Percentiles rank a stretch among this genome's conserved stretches.
These are phyloP conservation scores for Aplochiton taeniatus DNA, from an alignment of 2,797 vertebrate species.

Conservation along the genomic window DNA sequence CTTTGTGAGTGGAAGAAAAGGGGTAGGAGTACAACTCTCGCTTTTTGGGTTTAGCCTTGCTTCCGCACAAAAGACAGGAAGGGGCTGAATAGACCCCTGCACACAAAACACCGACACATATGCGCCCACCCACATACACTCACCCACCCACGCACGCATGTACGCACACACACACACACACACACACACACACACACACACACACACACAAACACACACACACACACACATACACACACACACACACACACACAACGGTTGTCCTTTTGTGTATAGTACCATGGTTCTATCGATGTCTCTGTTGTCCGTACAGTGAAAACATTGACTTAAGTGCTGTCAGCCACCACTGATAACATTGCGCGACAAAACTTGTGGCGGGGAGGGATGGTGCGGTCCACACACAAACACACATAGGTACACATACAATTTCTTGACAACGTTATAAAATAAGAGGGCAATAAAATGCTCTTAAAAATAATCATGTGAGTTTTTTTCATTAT, in stretches of 20 bases:
- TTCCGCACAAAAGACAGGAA: conserved; percentile 67
- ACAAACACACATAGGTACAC: conserved; percentile 41
- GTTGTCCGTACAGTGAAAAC: conserved; percentile 6
- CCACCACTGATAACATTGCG: conserved; percentile 46
- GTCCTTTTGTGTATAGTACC: neutral
- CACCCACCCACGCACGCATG: conserved; percentile 1
- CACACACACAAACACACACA: conserved; percentile 18
- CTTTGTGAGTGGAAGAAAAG: conserved; percentile 70
- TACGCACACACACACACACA: conserved; percentile 9
- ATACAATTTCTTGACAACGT: neutral
- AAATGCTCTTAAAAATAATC: too few relatives aligned
- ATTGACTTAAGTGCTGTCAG: neutral
- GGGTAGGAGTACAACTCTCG: conserved; percentile 68
- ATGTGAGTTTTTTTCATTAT: too few relatives aligned
- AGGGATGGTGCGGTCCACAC: conserved; percentile 55
- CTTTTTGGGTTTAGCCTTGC: conserved; percentile 70
- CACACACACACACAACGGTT: neutral
- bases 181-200: conserved; percentile 6
- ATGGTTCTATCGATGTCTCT: neutral
- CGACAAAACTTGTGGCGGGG: conserved; percentile 48
- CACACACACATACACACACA: neutral
- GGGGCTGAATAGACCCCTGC: conserved; percentile 52
- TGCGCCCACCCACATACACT: neutral
- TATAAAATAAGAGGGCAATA: too few relatives aligned
- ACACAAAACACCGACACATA: conserved; percentile 25